Conservation (phyloP, 2,113 vertebrate species). For the Pluvianellus socialis region DNA sequence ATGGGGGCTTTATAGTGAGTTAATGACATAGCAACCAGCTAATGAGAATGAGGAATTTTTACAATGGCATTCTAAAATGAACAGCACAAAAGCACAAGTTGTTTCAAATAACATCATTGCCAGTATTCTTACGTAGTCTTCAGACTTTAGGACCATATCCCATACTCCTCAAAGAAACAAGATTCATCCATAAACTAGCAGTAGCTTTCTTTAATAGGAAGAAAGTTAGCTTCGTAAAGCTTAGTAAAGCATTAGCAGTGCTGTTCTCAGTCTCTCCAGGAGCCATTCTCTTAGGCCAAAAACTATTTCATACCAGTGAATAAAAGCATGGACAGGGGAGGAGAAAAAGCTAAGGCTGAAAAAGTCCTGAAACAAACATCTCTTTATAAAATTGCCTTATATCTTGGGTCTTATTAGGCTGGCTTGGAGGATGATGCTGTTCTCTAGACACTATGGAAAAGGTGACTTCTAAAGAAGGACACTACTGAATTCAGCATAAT, state of each 20-base stretch:
- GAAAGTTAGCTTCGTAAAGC: not conserved
- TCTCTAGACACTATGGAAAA: not conserved
- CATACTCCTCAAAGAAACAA: not conserved
- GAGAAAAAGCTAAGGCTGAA: not conserved
- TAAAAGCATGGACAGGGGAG: not conserved
- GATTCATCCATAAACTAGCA: not conserved
- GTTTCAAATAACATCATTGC: not conserved
- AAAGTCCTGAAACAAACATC: not conserved
- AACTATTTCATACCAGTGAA: not conserved
- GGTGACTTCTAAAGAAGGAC: not conserved
- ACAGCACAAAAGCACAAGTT: not conserved
- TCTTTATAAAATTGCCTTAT: not conserved
- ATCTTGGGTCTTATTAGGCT: not conserved
- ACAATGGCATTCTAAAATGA: slow-evolving; percentile 26
- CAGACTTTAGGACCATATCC: not conserved
- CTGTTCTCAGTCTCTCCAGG: not conserved
- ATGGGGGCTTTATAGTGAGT: slow-evolving; percentile 21
- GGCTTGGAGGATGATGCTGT: not conserved
- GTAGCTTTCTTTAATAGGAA: not conserved
- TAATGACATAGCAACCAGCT: slow-evolving; percentile 42
- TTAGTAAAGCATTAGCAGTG: not conserved
- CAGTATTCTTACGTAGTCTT: not conserved
- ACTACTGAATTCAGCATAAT: not conserved
- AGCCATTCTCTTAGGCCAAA: not conserved
- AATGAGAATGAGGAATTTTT: slow-evolving; percentile 38